phyloP scores from a whole-genome alignment of 37 sponge, comb jelly and placozoan species.

The Beroe ovata region DNA sequence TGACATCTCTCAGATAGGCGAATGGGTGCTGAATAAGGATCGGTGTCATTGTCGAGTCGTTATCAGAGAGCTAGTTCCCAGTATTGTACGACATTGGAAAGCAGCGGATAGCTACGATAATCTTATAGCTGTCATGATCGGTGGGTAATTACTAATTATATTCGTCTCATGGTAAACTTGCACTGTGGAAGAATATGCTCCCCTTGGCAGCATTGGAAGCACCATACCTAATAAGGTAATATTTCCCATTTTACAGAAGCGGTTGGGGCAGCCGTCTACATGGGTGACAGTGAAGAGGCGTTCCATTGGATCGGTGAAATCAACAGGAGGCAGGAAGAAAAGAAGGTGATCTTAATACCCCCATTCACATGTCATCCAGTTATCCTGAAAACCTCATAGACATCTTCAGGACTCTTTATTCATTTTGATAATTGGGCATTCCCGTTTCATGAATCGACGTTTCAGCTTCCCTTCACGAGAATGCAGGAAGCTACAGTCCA shows the following conservation, averaged over 20 bases:
- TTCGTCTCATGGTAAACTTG: no score
- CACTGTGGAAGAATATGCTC: no score
- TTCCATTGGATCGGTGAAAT: conserved; percentile 62
- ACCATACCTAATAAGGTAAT: no score
- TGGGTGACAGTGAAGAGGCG: conserved; percentile 61
- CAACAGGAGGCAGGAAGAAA: conserved; percentile 39
- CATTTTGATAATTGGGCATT: no score
- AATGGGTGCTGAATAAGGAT: conserved; percentile 64
- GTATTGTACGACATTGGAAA: conserved; percentile 48
- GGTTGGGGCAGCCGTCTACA: conserved; percentile 52
- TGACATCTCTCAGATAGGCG: not conserved
- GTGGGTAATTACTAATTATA: no score
- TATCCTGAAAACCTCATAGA: no score
- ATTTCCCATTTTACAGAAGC: not conserved
- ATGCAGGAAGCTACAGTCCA: conserved; percentile 54
- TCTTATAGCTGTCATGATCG: conserved; percentile 46
- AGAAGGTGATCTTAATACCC: conserved; percentile 7
- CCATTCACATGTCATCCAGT: no score
- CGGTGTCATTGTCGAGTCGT: conserved; percentile 62
- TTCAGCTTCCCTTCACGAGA: conserved; percentile 19
- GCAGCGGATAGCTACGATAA: conserved; percentile 51
- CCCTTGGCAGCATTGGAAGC: no score
- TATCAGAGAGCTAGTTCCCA: conserved; percentile 60
- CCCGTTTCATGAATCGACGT: no score
- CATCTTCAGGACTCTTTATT: no score